phyloP scores from a whole-genome alignment of 1,140 invertebrate species.

The Drosophila takahashii region DNA sequence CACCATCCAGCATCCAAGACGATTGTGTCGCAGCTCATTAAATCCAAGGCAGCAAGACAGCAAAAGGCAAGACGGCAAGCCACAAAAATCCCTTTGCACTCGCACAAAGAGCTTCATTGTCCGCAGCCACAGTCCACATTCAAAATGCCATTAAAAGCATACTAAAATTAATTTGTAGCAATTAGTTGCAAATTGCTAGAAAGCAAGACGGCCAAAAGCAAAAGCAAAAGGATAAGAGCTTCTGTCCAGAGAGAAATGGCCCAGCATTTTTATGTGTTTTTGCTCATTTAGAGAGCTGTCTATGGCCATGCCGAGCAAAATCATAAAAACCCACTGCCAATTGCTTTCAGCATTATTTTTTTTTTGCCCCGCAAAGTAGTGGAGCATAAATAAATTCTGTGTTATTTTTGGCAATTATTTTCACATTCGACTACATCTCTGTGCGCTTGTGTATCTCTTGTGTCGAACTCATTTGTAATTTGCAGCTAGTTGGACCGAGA shows the following conservation, averaged over 20 bases:
- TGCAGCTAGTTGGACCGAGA: slow-evolving; percentile 55
- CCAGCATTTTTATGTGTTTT: slow-evolving; percentile 82
- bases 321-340: slow-evolving; percentile 75
- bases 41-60: slow-evolving; percentile 54
- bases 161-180: slow-evolving; percentile 83
- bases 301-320: slow-evolving; percentile 58
- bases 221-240: slow-evolving; percentile 32
- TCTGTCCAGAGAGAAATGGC: slow-evolving; percentile 66
- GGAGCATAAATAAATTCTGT: slow-evolving; percentile 77
- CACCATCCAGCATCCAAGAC: slow-evolving; percentile 10
- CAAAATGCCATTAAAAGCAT: slow-evolving; percentile 83
- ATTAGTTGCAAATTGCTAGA: slow-evolving; percentile 82
- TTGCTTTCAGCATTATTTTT: slow-evolving; percentile 16
- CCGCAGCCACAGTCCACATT: slow-evolving; percentile 76
- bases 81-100: slow-evolving; percentile 62
- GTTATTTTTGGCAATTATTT: slow-evolving; percentile 83
- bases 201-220: slow-evolving; percentile 45
- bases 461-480: slow-evolving; percentile 78
- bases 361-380: slow-evolving; percentile 28
- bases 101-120: slow-evolving; percentile 66
- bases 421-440: slow-evolving; percentile 69
- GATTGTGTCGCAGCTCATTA: slow-evolving; percentile 76
- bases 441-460: slow-evolving; percentile 21
- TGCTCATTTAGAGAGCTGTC: slow-evolving; percentile 72
- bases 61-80: slow-evolving; percentile 65